A percentile compares a stretch with the other conserved stretches of the same genome.
Conservation (phyloP, 2,113 vertebrate genomes). For the Semnornis frantzii region DNA sequence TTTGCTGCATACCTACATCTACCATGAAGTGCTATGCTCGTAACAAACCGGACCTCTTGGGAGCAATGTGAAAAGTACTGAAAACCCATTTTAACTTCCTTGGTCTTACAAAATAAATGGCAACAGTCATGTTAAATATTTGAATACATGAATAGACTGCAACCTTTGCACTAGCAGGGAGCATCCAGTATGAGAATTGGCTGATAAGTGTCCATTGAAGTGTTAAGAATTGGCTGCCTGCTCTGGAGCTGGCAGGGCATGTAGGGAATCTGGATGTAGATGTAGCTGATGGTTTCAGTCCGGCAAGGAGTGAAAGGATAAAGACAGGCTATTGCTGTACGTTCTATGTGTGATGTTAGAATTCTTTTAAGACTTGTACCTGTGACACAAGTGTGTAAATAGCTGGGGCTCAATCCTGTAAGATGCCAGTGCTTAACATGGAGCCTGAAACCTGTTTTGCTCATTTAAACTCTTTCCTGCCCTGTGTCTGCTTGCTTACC, state of each 20-base stretch:
- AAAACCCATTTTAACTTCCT: background rate
- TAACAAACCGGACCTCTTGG: background rate
- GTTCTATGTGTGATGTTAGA: background rate
- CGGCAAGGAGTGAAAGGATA: background rate
- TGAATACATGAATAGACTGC: background rate
- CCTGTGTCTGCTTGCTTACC: background rate
- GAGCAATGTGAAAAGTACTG: background rate
- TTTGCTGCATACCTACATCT: background rate
- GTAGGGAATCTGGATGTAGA: background rate
- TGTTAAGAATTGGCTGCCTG: background rate
- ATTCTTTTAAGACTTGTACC: background rate
- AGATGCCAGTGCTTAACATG: background rate
- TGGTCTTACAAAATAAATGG: background rate
- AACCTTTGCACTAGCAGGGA: background rate
- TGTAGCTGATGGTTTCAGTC: background rate
- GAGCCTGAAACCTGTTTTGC: background rate
- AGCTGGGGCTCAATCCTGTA: background rate
- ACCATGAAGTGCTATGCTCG: background rate
- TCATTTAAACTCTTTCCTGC: constrained; percentile 9
- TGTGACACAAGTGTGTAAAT: background rate
- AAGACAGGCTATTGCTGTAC: background rate
- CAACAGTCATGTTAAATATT: background rate
- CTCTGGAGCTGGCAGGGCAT: background rate
- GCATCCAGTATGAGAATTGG: background rate
- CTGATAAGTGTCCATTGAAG: background rate